Evolutionary conservation across 2,113 vertebrate species (phyloP), one percentile per base, ranked within the genome.

Genomic region (Paradoxurus hermaphroditus): DNA sequence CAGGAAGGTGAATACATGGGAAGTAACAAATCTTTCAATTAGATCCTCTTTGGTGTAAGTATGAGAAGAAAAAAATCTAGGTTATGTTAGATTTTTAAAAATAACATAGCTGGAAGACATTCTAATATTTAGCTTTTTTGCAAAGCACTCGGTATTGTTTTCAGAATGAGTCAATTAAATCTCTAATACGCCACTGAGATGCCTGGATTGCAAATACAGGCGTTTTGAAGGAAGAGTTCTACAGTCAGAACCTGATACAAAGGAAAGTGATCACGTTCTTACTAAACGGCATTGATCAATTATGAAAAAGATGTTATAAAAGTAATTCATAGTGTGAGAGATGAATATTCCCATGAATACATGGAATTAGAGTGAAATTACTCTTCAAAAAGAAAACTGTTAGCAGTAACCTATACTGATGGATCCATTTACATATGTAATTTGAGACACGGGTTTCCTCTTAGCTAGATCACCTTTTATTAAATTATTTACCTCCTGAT

Each of bases 401-500:
- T 34, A 75, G 8, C 34, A 86, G 75, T 95, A 94, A 59, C 7
- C 83, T 96, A 83, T 3, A 65, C 82, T 98, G 67, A 91, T 65
- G 8, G 62, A 70, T 46, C 95, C 19, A 90, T 88, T 87, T 98
- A 83, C 23, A 1, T 93, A 95, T 96, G 95, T 96, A 97, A 97
- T 96, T 79, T 98, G 97, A 98, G 92, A 98, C 63, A 97, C 78
- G 94, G 78, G 72, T 96, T 98, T 98, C 91, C 95, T 98, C 95
- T 98, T 96, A 92, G 95, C 97, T 97, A 63, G 79, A 98, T 85
- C 68, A 89, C 67, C 39, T 96, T 99, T 99, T 97, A 98, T 97
- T 98, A 97, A 96, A 90, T 84, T 73, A 97, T 97, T 94, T 86
- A 97, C 81, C 92, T 36, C 92, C 77, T 97, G 34, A 90, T 82